Percentiles rank a stretch among this genome's conserved stretches.
phyloP scores from a whole-genome alignment of 2,797 vertebrate species.

The Hydrophis major region DNA sequence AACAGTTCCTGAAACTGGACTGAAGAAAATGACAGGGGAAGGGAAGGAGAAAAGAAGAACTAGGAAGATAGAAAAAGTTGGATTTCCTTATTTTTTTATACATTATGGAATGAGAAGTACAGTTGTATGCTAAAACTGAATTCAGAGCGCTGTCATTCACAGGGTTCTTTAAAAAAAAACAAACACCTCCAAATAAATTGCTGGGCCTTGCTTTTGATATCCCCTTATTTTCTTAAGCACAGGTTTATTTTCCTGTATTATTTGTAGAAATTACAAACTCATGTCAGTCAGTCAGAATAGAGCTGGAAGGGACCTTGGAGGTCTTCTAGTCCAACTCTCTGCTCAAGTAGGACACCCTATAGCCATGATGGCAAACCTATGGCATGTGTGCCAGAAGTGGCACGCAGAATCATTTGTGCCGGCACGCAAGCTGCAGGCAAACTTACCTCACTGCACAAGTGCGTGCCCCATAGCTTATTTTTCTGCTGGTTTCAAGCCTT shows the following conservation, averaged over 20 bases:
- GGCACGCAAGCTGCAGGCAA: too few species aligned
- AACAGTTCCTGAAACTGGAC: background rate
- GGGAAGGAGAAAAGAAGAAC: background rate
- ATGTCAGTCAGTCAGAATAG: constrained; percentile 39
- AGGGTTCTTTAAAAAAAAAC: background rate
- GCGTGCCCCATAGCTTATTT: too few species aligned
- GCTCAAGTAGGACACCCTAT: background rate
- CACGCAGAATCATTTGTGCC: too few species aligned
- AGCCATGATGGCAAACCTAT: too few species aligned
- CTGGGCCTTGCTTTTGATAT: background rate
- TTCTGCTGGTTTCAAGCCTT: too few species aligned
- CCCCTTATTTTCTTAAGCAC: constrained; percentile 8
- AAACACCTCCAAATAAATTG: background rate
- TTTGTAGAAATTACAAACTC: constrained; percentile 51
- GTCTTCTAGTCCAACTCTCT: background rate
- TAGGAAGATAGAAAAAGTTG: background rate
- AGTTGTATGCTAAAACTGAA: background rate
- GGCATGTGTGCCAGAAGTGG: too few species aligned
- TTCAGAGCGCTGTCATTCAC: background rate
- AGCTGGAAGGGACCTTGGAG: background rate
- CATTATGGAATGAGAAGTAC: background rate
- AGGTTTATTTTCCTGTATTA: constrained; percentile 49
- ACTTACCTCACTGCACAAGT: too few species aligned
- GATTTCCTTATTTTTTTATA: background rate
- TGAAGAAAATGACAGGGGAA: background rate